Base-by-base conservation (phyloP, 2,797 vertebrate species). In the Dicrostonyx torquatus region DNA sequence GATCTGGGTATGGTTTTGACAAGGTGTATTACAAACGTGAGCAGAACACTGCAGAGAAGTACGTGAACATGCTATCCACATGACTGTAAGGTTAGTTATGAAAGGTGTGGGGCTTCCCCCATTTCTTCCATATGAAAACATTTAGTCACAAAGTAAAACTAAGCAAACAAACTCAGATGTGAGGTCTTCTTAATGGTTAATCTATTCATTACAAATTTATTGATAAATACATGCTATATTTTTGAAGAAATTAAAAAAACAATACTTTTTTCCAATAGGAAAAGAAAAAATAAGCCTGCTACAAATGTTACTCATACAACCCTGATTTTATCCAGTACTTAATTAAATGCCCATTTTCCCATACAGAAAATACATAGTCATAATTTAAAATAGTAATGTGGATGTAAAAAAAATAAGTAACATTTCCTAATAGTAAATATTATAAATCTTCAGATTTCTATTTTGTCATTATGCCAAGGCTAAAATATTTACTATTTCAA, bases 401-500 rank as follows among this genome's bases (percentile, higher is more conserved):
- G 34, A 9, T 92, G 2, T 80, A 79, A 58, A 75, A 43, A 70
- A 93, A 83, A 31, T 75, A 90, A 45, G 37, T 37, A 50, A 26
- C 31, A 78, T 68, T 92, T 73, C 62, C 40, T 83, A 92, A 87
- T 5, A 70, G 22, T 75, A 93, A 90, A 87, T 90, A 84, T 48
- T 94, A 60, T n/a, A 70, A 79, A 60, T 58, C 22, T 72, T 78
- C 22, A 58, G 22, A 78, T 70, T 53, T 37, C 37, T 60, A 73
- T 87, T 68, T 79, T 60, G 82, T 66, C n/a, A 9, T 79, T 89
- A 89, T 77, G 20, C 72, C 76, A 84, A 62, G 24, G 87, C 73
- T 88, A 80, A 75, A 93, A 92, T 78, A 79, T 20, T 86, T 80
- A 89, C 62, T 94, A 84, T 84, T 84, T 87, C 18, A 94, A 95